Evolutionary conservation across 2,888 invertebrate species (phyloP).

Genomic region (Parthenolecanium corni): DNA sequence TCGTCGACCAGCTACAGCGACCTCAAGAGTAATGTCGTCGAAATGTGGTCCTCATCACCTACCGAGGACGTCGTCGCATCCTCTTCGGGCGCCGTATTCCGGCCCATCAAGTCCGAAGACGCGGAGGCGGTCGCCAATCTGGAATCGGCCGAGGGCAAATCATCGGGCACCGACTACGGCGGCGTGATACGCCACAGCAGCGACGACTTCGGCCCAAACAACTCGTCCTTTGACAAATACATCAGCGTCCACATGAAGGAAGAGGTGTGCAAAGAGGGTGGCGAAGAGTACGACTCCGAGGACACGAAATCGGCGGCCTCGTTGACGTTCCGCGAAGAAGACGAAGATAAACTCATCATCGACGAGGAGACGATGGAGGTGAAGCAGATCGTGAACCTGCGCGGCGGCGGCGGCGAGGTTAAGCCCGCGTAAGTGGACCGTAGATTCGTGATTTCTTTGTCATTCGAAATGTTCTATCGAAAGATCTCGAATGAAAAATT

Average conservation of each 20-base stretch:
- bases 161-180: background rate
- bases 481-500: no score
- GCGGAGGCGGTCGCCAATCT: background rate
- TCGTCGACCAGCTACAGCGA: slow-evolving; percentile 16
- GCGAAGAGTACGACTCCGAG: slow-evolving; percentile 25
- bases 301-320: slow-evolving; percentile 26
- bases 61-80: slow-evolving; percentile 1
- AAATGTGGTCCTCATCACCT: slow-evolving; percentile 20
- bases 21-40: slow-evolving; percentile 13
- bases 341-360: slow-evolving; percentile 24
- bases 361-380: slow-evolving; percentile 27
- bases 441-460: no score
- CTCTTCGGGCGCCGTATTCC: background rate
- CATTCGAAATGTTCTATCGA: no score
- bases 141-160: background rate
- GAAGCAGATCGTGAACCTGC: background rate
- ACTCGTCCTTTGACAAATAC: slow-evolving; percentile 19
- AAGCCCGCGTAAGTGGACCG: slow-evolving; percentile 10
- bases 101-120: slow-evolving; percentile 5
- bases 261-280: slow-evolving; percentile 20
- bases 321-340: slow-evolving; percentile 16
- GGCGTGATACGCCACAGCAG: slow-evolving; percentile 17
- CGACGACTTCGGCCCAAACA: slow-evolving; percentile 18
- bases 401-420: background rate
- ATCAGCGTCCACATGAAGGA: slow-evolving; percentile 24